phyloP scores from a whole-genome alignment of 2,113 vertebrate genomes.

The Clarias macrocephalus region DNA sequence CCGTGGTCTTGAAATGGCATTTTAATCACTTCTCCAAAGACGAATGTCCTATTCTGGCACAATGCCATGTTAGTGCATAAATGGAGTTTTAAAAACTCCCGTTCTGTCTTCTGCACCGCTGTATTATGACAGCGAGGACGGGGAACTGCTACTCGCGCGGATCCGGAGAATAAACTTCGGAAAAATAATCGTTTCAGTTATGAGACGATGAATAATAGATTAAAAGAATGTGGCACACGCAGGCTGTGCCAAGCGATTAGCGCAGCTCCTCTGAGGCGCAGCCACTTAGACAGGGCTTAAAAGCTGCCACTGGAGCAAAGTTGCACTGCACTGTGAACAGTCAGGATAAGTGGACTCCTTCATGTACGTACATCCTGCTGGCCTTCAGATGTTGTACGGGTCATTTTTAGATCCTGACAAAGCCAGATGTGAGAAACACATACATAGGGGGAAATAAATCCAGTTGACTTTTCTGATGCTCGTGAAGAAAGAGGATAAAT shows the following conservation, averaged over 20 bases:
- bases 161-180: constrained; percentile 25
- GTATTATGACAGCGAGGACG: neutral
- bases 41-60: constrained; percentile 40
- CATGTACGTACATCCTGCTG: neutral
- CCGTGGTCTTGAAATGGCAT: constrained; percentile 32
- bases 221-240: constrained; percentile 39
- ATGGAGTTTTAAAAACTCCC: constrained; percentile 45
- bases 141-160: neutral
- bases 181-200: constrained; percentile 45
- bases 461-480: neutral
- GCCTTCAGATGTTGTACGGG: neutral
- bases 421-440: neutral
- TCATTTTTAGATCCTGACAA: neutral
- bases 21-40: constrained; percentile 32
- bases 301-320: constrained; percentile 33
- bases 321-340: neutral
- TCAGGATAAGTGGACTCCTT: neutral
- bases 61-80: constrained; percentile 36
- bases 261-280: constrained; percentile 32
- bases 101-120: neutral
- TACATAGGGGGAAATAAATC: neutral
- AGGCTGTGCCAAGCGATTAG: constrained; percentile 39
- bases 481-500: neutral
- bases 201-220: constrained; percentile 59
- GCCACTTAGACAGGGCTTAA: constrained; percentile 18